Evolutionary conservation across 2,113 vertebrate genomes (phyloP).

Genomic region (Oostethus manadensis): DNA sequence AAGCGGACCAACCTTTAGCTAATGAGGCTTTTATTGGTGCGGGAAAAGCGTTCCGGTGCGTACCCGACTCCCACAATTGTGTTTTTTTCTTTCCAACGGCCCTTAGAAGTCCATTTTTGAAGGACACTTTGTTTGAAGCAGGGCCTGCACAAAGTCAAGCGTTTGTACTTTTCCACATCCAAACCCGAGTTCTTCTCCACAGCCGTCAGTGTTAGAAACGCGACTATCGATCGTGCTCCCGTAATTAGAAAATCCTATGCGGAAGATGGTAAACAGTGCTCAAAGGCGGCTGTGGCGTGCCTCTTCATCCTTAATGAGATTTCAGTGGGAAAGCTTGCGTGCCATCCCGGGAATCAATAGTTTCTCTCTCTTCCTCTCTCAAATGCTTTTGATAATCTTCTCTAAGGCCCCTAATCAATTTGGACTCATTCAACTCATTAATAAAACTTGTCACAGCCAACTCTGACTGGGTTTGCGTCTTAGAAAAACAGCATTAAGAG

Average conservation of each 20-base stretch:
- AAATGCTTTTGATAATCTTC: constrained; percentile 71
- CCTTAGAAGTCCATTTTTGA: constrained; percentile 15
- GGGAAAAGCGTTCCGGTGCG: constrained; percentile 17
- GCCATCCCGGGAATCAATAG: constrained; percentile 60
- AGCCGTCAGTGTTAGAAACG: constrained; percentile 35
- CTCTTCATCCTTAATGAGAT: constrained; percentile 67
- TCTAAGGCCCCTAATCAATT: constrained; percentile 65
- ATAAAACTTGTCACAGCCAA: constrained; percentile 51
- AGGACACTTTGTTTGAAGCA: constrained; percentile 34
- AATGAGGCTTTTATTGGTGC: constrained; percentile 31
- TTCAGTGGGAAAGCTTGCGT: constrained; percentile 63
- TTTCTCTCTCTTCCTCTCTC: constrained; percentile 54
- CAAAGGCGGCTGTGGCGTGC: constrained; percentile 59
- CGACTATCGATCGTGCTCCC: constrained; percentile 59
- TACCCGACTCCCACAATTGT: constrained; percentile 15
- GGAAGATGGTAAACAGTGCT: constrained; percentile 60
- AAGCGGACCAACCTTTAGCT: constrained; percentile 38
- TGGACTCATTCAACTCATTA: constrained; percentile 62
- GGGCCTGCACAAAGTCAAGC: constrained; percentile 20
- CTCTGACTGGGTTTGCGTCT: constrained; percentile 41
- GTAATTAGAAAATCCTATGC: constrained; percentile 65
- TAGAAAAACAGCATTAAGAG: constrained; percentile 36
- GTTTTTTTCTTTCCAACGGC: too few relatives aligned
- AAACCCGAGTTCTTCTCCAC: constrained; percentile 36
- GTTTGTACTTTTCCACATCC: constrained; percentile 36